Base-by-base conservation (phyloP, 1,140 invertebrate genomes). In the Platorchestia sp. region DNA sequence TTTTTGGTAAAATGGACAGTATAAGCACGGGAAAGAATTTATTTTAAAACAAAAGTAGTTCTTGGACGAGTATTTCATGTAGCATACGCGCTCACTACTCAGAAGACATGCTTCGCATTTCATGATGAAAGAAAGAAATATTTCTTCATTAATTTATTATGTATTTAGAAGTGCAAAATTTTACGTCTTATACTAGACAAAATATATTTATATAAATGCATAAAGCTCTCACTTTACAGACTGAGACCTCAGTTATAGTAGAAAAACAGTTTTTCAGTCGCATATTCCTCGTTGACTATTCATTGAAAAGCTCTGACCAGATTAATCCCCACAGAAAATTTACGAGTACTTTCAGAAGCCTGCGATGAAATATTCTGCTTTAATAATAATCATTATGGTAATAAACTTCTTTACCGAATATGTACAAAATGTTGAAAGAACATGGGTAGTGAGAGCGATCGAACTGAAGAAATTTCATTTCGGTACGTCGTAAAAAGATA, bases 391-490 rank as follows among this genome's bases (percentile, higher is more conserved):
- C 41, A 47, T 45, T 91, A 45, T 45, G 44, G 44, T 93, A 45
- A 93, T 93, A 93, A 47, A 93, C 40, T 47, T 47, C 91, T 93
- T 93, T 47, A 93, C 43, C 91, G 91, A 44, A 40, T 93, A 93
- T 93, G 91, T 93, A 93, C 91, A 93, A 47, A 93, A 93, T 93
- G 45, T 47, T 93, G 91, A 93, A 93, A 93, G 91, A 93, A 45
- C 91, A 93, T n/a, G 91, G 91, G 91, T 93, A 93, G 91, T 93
- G 91, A 93, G 91, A 93, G 91, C 91, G 91, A 93, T 93, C 91
- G 91, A 93, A 93, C 91, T 93, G 91, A 93, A 93, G 43, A 45
- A 45, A 93, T 93, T 93, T 93, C 91, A 44, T 42, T 93, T 93
- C 91, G 91, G 43, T 93, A 19, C 91, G 45, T 47, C 45, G 14